These are phyloP conservation scores for Sinotaia quadrata DNA, from an alignment of 2,888 invertebrate species.

Conservation along the genomic window DNA sequence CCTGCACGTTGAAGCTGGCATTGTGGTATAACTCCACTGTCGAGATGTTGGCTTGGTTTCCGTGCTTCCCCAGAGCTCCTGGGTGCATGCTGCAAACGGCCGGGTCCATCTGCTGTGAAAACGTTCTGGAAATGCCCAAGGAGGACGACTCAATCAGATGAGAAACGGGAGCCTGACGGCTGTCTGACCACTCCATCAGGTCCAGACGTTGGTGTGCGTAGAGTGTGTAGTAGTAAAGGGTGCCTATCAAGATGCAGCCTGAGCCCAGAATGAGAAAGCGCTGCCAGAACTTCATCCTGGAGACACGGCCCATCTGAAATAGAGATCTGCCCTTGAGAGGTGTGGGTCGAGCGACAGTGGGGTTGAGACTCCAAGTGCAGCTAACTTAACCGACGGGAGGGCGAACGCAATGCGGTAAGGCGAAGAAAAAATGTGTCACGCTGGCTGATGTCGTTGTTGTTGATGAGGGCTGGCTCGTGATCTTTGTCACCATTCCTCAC, in stretches of 20 bases:
- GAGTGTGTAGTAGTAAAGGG: conserved; percentile 35
- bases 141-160: conserved; percentile 27
- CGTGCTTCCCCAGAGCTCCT: too few relatives aligned
- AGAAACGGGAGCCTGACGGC: conserved; percentile 17
- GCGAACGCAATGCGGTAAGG: too few relatives aligned
- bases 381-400: too few relatives aligned
- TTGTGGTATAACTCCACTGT: conserved; percentile 50
- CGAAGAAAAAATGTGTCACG: too few relatives aligned
- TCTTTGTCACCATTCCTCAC: too few relatives aligned
- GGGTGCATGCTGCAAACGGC: conserved; percentile 28
- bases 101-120: conserved; percentile 24
- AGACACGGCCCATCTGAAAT: too few relatives aligned
- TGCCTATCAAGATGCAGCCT: conserved; percentile 45
- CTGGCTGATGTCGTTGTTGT: too few relatives aligned
- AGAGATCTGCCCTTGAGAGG: too few relatives aligned
- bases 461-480: too few relatives aligned
- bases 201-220: too few relatives aligned
- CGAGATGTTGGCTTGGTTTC: conserved; percentile 41
- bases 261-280: conserved; percentile 51
- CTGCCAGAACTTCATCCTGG: conserved; percentile 63
- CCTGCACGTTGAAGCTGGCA: conserved; percentile 50
- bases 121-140: conserved; percentile 15
- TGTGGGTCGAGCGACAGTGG: too few relatives aligned
- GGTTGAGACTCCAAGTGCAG: too few relatives aligned
- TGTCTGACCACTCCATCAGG: conserved; percentile 9